These are phyloP conservation scores for Bombyx mandarina DNA, from an alignment of 1,140 invertebrate species.

Conservation along the genomic window DNA sequence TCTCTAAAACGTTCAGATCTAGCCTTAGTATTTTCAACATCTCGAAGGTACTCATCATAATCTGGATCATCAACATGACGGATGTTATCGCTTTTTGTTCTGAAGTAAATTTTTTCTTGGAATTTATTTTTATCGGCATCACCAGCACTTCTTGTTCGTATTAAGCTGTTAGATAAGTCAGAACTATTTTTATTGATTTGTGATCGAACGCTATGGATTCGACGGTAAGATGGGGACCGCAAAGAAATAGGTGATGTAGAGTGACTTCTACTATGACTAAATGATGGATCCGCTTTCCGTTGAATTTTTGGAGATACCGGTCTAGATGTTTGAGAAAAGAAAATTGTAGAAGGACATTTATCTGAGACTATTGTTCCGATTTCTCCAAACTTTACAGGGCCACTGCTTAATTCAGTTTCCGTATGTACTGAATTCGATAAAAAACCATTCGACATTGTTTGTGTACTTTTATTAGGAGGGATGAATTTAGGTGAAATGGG, in stretches of 20 bases:
- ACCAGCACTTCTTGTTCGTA: conserved; percentile 75
- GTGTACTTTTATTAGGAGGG: background rate
- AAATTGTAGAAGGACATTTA: conserved; percentile 35
- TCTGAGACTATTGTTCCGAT: conserved; percentile 18
- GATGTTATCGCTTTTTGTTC: conserved; percentile 46
- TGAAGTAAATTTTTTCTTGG: conserved; percentile 14
- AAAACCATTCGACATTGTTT: too few species aligned
- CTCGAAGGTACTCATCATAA: conserved; percentile 80
- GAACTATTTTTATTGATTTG: conserved; percentile 45
- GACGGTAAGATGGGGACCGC: conserved; percentile 76
- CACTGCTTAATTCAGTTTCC: too few species aligned
- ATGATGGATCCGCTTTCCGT: conserved; percentile 19
- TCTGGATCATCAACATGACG: conserved; percentile 69
- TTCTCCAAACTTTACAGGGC: too few species aligned
- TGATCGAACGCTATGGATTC: conserved; percentile 71
- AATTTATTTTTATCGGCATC: conserved; percentile 58
- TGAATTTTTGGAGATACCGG: conserved; percentile 50
- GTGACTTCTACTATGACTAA: conserved; percentile 43
- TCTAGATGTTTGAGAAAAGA: conserved; percentile 52
- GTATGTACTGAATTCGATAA: too few species aligned
- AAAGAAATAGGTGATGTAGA: conserved; percentile 71
- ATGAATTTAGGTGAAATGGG: conserved; percentile 44
- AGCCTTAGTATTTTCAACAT: conserved; percentile 79
- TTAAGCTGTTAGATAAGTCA: conserved; percentile 42
- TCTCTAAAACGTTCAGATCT: conserved; percentile 88